Base-by-base conservation (phyloP, 2,113 vertebrate species). In the Oreocharis arfaki region DNA sequence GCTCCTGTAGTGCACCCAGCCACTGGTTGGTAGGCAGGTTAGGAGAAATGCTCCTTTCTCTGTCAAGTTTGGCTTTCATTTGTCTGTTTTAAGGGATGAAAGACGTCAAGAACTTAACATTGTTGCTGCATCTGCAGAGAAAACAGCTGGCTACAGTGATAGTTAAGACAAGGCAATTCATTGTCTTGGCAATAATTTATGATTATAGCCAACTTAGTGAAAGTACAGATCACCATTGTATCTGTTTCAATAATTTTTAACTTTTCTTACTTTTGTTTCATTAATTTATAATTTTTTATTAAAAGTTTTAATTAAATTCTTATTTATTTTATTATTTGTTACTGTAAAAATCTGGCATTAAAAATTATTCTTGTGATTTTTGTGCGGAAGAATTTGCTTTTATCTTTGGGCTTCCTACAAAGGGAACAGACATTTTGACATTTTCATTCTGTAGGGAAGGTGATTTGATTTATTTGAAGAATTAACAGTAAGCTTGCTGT, bases 121-220 rank as follows among this genome's bases (percentile, higher is more conserved):
- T 49, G 13, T 9, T 80, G 44, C 52, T 93, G 41, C 64, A 60
- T 80, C 41, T 56, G 14, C 11, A 23, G 87, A 81, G 53, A 74
- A 95, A 93, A 84, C 14, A 87, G 70, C 93, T 23, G 28, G 42
- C 39, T 63, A 46, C 42, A 70, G 47, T 53, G 68, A 30, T 20
- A 90, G 23, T 52, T 94, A 95, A 93, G 27, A 26, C 28, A 95
- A 87, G 57, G 37, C 44, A 71, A 74, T 71, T 91, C 46, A 63
- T 47, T 50, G 35, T 85, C 69, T 27, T 47, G 77, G 68, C 68
- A 91, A 86, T 94, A 84, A 96, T 94, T 93, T 93, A 93, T 89
- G 27, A 59, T 82, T 89, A 91, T 52, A 85, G 74, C 27, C n/a
- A 92, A 21, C 5, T 26, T 89, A 52, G 39, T 83, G 82, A 69